Evolutionary conservation across 2,797 vertebrate genomes (phyloP), one percentile per base, ranked within the genome.

Genomic region (Paramormyrops hopkinsi): DNA sequence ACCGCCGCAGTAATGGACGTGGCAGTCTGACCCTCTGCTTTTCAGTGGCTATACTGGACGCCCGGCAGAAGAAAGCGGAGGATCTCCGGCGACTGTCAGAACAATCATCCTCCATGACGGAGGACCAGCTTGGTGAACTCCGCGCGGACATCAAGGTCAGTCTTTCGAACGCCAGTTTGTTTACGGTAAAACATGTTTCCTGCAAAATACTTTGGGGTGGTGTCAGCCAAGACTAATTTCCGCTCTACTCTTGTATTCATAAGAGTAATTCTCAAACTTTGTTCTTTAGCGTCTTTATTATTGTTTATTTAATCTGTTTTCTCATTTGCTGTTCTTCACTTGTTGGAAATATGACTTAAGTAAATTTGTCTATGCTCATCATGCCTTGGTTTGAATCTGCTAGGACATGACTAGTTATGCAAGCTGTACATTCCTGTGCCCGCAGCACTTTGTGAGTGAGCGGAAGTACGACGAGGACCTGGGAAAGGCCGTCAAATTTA

Each of bases 401-500:
- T 51, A 33, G 76, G 22, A 29, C 37, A 6, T 29, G 37, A 14
- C 11, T n/a, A 17, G 50, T 76, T 33, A 25, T 76, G 41, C 14
- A 0, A 37, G 41, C 37, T 25, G 8, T 25, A 11, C n/a, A 7
- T 48, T 25, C 33, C 73, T 44, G 46, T 4, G 17, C 59, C 51
- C 83, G 37, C 91, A 99, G 98, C 98, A 98, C 94, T 99, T 99
- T 92, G 98, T 99, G 89, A 99, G 98, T 17, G 98, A 99, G 91
- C 96, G 98, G n/a, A 99, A 99, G 93, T 99, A 98, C 0, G 98
- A 99, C 0, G 98, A 99, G 91, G 98, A 99, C 91, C 95, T 99
- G 17, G 97, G 97, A 87, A 95, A 97, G 90, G 97, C 97, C 56
- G 95, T 97, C 1, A 96, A 96, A 65, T 99, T 99, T 90, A 97